phyloP scores from a whole-genome alignment of 2,113 vertebrate species.

The Sciurus niger region DNA sequence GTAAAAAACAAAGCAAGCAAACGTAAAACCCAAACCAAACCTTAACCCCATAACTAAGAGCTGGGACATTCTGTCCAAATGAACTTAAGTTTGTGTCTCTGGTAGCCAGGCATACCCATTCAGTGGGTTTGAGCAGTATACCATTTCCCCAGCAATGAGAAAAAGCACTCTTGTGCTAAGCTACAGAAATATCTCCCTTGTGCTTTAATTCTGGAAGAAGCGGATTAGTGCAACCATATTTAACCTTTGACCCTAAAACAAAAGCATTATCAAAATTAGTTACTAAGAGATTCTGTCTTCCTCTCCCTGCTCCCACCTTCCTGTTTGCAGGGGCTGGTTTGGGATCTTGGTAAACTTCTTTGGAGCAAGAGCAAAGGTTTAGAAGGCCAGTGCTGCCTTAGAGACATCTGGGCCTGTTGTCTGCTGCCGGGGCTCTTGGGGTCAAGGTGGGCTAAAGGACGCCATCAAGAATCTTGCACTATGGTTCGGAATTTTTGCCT shows the following conservation, averaged over 20 bases:
- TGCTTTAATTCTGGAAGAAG: slow-evolving; percentile 95
- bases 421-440: not conserved
- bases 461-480: accelerated
- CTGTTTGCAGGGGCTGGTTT: slow-evolving; percentile 86
- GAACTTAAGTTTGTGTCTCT: not conserved
- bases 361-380: slow-evolving; percentile 55
- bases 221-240: slow-evolving; percentile 96
- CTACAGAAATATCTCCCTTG: slow-evolving; percentile 91
- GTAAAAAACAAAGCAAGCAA: not conserved
- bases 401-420: not conserved
- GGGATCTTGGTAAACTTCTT: slow-evolving; percentile 73
- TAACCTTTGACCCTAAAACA: slow-evolving; percentile 96
- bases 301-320: not conserved
- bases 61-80: not conserved
- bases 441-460: not conserved
- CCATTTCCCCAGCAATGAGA: slow-evolving; percentile 89
- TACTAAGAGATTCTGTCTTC: slow-evolving; percentile 90
- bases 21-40: not conserved
- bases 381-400: slow-evolving; percentile 47
- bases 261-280: slow-evolving; percentile 95
- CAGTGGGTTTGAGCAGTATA: slow-evolving; percentile 93
- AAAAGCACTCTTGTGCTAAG: slow-evolving; percentile 88
- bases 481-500: not conserved
- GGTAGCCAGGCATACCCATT: slow-evolving; percentile 72
- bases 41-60: not conserved